Conservation (phyloP, 2,888 invertebrate species). For the Clivina fossor region DNA sequence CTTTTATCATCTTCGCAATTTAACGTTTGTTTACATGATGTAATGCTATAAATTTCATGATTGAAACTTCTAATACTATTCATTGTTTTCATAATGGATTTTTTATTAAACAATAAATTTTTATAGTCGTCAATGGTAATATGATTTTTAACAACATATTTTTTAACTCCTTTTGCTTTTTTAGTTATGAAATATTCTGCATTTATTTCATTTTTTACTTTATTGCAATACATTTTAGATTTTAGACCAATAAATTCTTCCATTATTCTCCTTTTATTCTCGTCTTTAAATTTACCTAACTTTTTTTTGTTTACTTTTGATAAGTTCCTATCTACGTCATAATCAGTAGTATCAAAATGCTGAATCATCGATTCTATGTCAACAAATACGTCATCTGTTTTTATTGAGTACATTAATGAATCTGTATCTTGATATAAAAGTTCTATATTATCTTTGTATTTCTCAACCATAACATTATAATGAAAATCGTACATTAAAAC, state of each 20-base stretch:
- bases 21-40: too few species aligned
- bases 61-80: too few species aligned
- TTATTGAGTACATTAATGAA: conserved; percentile 34
- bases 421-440: conserved; percentile 22
- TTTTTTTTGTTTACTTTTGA: conserved; percentile 34
- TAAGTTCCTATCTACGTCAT: conserved; percentile 29
- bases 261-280: conserved; percentile 30
- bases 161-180: conserved; percentile 36
- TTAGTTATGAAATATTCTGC: conserved; percentile 33
- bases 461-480: conserved; percentile 35
- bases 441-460: conserved; percentile 35
- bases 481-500: conserved; percentile 30
- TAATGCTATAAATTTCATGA: too few species aligned
- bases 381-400: conserved; percentile 33
- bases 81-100: too few species aligned
- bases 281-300: conserved; percentile 35
- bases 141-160: conserved; percentile 31
- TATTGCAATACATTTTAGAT: conserved; percentile 37
- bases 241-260: conserved; percentile 32
- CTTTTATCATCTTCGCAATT: too few species aligned
- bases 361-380: conserved; percentile 23
- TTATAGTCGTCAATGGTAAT: conserved; percentile 6
- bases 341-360: conserved; percentile 20
- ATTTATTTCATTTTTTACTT: conserved; percentile 8
- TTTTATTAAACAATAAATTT: conserved; percentile 8